Evolutionary conservation across 2,113 vertebrate genomes (phyloP).

Genomic region (Hippoglossus stenolepis): DNA sequence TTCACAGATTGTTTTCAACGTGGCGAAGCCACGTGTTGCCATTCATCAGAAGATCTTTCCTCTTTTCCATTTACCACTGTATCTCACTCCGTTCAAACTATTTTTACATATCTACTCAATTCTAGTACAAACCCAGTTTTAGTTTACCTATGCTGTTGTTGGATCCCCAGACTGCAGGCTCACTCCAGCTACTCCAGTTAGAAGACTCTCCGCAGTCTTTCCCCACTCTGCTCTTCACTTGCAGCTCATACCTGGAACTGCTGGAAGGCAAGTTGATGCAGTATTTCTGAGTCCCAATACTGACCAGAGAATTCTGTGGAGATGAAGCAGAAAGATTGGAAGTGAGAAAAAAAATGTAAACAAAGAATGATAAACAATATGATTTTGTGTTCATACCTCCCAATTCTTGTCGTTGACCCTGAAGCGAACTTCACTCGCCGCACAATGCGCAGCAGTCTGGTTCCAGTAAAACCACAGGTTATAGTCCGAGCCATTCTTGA

Average conservation of each 20-base stretch:
- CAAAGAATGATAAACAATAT: not conserved
- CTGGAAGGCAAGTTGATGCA: constrained; percentile 67
- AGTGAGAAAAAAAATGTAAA: not conserved
- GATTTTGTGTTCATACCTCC: constrained; percentile 29
- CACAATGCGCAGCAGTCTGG: not conserved
- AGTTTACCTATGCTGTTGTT: constrained; percentile 57
- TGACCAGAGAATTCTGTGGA: not conserved
- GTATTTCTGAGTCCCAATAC: rapidly evolving
- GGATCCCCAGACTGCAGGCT: constrained; percentile 70
- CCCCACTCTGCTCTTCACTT: constrained; percentile 55
- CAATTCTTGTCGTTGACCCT: constrained; percentile 42
- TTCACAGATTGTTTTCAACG: no score
- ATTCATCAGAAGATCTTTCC: no score
- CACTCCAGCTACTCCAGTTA: constrained; percentile 81
- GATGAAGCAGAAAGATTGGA: not conserved
- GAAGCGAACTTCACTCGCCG: constrained; percentile 53
- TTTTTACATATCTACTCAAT: no score
- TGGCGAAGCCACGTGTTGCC: no score
- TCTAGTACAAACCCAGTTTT: not conserved
- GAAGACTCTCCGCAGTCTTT: not conserved
- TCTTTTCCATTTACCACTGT: no score
- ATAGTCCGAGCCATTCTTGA: constrained; percentile 36
- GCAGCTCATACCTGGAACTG: constrained; percentile 67
- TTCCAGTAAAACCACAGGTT: constrained; percentile 71
- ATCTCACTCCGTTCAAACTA: no score